Evolutionary conservation across 1,140 invertebrate species (phyloP).

Genomic region (Notospermus geniculatus): DNA sequence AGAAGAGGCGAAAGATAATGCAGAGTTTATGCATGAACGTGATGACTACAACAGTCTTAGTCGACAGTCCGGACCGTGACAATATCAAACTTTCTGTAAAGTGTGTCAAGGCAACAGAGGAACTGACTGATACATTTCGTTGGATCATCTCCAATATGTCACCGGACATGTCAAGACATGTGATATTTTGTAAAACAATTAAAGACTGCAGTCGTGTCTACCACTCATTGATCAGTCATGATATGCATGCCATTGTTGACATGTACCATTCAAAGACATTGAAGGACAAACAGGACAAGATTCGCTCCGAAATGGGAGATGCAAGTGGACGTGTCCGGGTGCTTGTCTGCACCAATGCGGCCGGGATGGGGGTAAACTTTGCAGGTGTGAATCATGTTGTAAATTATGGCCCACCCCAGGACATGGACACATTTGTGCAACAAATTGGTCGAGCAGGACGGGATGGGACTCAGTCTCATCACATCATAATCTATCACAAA

Average conservation of each 20-base stretch:
- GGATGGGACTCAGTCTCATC: not conserved
- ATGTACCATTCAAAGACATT: conserved; percentile 2
- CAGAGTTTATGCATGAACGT: no score
- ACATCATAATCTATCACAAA: no score
- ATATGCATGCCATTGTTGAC: not conserved
- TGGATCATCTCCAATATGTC: no score
- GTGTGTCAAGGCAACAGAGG: no score
- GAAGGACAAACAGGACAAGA: not conserved
- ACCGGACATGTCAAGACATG: not conserved
- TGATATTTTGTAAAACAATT: conserved; percentile 8
- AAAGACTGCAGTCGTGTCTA: not conserved
- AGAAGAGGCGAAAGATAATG: no score
- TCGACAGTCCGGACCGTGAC: no score
- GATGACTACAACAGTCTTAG: no score
- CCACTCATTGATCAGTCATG: not conserved
- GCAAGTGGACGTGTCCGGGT: not conserved
- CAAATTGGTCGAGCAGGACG: not conserved
- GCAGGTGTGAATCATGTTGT: not conserved
- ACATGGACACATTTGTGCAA: not conserved
- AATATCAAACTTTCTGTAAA: no score
- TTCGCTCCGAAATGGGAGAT: not conserved
- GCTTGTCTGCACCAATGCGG: not conserved
- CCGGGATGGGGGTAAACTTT: conserved; percentile 6
- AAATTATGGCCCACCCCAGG: conserved; percentile 1
- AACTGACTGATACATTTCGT: not conserved